These are phyloP conservation scores for Pandemis heparana DNA, from an alignment of 2,888 invertebrate genomes.

Conservation along the genomic window DNA sequence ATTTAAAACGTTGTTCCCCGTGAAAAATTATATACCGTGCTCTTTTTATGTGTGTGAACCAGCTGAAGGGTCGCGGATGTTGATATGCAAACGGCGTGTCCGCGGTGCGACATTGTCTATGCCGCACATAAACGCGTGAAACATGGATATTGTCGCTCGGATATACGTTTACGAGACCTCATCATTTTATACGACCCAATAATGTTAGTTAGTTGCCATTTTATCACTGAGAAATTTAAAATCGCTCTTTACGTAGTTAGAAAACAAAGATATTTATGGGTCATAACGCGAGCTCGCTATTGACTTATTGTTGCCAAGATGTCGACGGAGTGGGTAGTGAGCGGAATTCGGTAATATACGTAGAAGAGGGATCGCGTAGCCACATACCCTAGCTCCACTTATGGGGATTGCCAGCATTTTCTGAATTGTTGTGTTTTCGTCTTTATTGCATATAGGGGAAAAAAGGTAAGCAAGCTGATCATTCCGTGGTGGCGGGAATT, in stretches of 20 bases:
- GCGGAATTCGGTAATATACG: slow-evolving; percentile 35
- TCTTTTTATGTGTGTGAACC: slow-evolving; percentile 26
- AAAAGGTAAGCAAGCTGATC: slow-evolving; percentile 14
- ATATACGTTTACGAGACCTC: slow-evolving; percentile 40
- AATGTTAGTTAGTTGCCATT: slow-evolving; percentile 38
- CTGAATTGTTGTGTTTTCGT: slow-evolving; percentile 38
- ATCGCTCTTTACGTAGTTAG: slow-evolving; percentile 11
- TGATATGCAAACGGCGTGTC: slow-evolving; percentile 42
- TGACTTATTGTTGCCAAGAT: slow-evolving; percentile 42
- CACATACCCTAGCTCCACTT: slow-evolving; percentile 29
- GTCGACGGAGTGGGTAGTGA: slow-evolving; percentile 19
- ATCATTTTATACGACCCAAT: slow-evolving; percentile 40
- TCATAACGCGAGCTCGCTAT: slow-evolving; percentile 26
- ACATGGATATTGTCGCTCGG: slow-evolving; percentile 42
- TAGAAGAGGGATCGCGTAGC: slow-evolving; percentile 28
- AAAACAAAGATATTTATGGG: slow-evolving; percentile 28
- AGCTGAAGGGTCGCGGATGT: slow-evolving; percentile 28
- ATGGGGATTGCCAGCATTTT: slow-evolving; percentile 40
- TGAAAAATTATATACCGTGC: slow-evolving; percentile 43
- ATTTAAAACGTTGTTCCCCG: slow-evolving; percentile 46
- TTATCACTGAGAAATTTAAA: slow-evolving; percentile 20
- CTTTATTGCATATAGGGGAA: slow-evolving; percentile 35
- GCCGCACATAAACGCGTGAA: slow-evolving; percentile 36
- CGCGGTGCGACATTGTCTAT: slow-evolving; percentile 37
- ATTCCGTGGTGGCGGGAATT: slow-evolving; percentile 15